These are phyloP conservation scores for Phymorhynchus buccinoides DNA, from an alignment of 1,140 invertebrate genomes.

Conservation along the genomic window DNA sequence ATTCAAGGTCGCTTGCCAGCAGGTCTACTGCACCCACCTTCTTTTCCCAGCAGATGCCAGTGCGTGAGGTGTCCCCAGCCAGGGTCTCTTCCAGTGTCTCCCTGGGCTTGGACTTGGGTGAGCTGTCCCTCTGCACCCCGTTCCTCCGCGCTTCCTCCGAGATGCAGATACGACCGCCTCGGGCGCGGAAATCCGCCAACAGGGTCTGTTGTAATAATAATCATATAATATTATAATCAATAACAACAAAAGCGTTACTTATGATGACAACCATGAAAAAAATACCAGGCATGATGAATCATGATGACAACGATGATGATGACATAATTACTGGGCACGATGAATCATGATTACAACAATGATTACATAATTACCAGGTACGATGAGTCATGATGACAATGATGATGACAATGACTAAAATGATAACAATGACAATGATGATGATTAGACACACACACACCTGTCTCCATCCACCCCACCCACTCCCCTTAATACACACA, in stretches of 20 bases:
- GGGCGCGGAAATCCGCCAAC: constrained; percentile 88
- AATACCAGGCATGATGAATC: too few species aligned
- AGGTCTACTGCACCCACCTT: constrained; percentile 43
- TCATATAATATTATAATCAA: too few species aligned
- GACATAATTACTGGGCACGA: too few species aligned
- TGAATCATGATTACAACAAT: too few species aligned
- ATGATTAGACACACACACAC: too few species aligned
- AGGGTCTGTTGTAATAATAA: constrained; percentile 83
- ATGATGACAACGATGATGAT: too few species aligned
- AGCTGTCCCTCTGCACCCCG: constrained; percentile 3
- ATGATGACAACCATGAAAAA: too few species aligned
- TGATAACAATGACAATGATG: neutral
- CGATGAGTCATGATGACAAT: too few species aligned
- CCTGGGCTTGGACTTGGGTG: constrained; percentile 1
- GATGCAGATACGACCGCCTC: constrained; percentile 81
- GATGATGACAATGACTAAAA: neutral
- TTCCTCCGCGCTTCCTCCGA: neutral
- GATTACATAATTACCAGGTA: too few species aligned
- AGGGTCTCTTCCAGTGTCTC: constrained; percentile 33
- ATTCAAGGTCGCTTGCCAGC: too few species aligned
- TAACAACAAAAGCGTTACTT: too few species aligned
- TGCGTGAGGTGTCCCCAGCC: neutral
- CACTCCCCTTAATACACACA: neutral
- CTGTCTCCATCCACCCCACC: too few species aligned
- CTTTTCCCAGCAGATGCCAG: constrained; percentile 45